Conservation (phyloP, 2,888 invertebrate species). For the Campopleginae sp. region DNA sequence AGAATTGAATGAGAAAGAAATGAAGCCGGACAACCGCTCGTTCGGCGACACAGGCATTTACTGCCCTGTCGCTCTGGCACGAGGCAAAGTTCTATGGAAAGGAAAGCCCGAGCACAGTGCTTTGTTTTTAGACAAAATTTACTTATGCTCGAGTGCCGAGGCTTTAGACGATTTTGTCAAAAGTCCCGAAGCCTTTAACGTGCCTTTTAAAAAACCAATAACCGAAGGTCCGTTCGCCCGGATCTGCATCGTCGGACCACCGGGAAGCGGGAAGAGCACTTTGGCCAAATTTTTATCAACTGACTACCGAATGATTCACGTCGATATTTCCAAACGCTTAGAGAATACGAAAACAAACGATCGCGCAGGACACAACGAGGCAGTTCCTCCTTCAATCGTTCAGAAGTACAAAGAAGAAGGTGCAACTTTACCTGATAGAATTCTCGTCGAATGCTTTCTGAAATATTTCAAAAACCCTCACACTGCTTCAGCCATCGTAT, state of each 20-base stretch:
- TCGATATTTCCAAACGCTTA: constrained; percentile 84
- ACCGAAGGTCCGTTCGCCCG: constrained; percentile 85
- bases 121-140: constrained; percentile 85
- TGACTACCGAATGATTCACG: constrained; percentile 86
- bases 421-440: constrained; percentile 83
- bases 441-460: constrained; percentile 84
- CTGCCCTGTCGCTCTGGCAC: constrained; percentile 87
- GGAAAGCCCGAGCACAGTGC: constrained; percentile 86
- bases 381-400: constrained; percentile 79
- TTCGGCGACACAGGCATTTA: constrained; percentile 87
- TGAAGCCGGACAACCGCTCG: constrained; percentile 78
- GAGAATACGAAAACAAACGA: constrained; percentile 66
- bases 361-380: constrained; percentile 50
- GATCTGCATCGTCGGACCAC: constrained; percentile 86
- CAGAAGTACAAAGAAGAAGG: constrained; percentile 85
- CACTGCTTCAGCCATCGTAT: constrained; percentile 85
- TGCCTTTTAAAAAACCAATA: constrained; percentile 83
- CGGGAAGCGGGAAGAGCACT: constrained; percentile 86
- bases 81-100: constrained; percentile 86
- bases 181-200: constrained; percentile 84
- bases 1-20: constrained; percentile 73
- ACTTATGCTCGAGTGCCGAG: constrained; percentile 85
- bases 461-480: constrained; percentile 85
- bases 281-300: constrained; percentile 85
- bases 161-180: constrained; percentile 85